Evolutionary conservation across 2,113 vertebrate species (phyloP).

Genomic region (Myrmecophaga tridactyla): DNA sequence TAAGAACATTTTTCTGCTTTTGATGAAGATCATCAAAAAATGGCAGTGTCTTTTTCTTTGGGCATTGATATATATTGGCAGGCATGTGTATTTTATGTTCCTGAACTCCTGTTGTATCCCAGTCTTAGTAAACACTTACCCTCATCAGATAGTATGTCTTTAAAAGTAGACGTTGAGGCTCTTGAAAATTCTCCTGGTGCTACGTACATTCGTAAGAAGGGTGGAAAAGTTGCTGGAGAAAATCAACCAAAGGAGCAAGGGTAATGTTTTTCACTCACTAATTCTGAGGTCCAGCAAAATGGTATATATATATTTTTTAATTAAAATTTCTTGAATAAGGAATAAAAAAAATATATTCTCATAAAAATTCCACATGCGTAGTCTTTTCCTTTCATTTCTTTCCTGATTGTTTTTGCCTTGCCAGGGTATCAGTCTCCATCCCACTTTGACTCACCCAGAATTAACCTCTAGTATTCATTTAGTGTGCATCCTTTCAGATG

Average conservation of each 20-base stretch:
- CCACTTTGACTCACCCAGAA: neutral
- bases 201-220: conserved; percentile 94
- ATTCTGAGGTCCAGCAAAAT: neutral
- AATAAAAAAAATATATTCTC: neutral
- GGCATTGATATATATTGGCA: neutral
- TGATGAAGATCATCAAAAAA: neutral
- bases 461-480: neutral
- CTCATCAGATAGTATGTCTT: conserved; percentile 93
- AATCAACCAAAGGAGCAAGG: conserved; percentile 91
- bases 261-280: conserved; percentile 78
- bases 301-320: neutral
- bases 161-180: conserved; percentile 96
- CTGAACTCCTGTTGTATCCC: conserved; percentile 75
- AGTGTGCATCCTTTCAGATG: neutral
- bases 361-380: neutral
- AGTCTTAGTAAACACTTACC: conserved; percentile 98
- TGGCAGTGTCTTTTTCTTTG: neutral
- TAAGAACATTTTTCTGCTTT: conserved; percentile 10
- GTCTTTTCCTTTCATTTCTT: neutral
- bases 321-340: neutral
- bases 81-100: conserved; percentile 61
- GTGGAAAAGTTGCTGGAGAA: conserved; percentile 91
- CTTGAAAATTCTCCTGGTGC: conserved; percentile 99
- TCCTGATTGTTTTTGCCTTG: neutral
- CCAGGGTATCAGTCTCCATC: neutral